A percentile compares a stretch with the other conserved stretches of the same genome.
Conservation (phyloP, 2,797 vertebrate genomes). For the Clarias platycephalus region DNA sequence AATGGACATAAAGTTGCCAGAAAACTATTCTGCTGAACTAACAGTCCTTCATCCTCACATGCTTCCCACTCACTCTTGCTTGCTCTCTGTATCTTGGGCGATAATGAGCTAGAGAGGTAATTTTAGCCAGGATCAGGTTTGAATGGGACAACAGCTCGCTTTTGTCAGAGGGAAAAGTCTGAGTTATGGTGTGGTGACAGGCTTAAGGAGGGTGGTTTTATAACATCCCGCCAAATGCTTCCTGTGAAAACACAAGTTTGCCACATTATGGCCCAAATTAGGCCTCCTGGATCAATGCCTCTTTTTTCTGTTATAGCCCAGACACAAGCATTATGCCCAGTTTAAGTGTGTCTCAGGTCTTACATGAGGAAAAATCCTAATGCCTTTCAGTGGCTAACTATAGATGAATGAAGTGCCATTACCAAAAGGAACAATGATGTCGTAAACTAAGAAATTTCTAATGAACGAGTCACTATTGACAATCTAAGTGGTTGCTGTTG, state of each 20-base stretch:
- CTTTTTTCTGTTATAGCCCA: conserved; percentile 21
- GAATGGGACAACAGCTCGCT: conserved; percentile 42
- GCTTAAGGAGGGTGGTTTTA: conserved; percentile 60
- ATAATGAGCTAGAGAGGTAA: conserved; percentile 66
- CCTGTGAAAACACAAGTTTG: conserved; percentile 62
- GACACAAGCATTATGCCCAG: conserved; percentile 9
- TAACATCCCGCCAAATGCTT: conserved; percentile 61
- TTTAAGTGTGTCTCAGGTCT: conserved; percentile 7
- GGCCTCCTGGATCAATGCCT: conserved; percentile 42
- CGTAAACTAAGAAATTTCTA: conserved; percentile 4
- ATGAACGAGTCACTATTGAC: neutral
- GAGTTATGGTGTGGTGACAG: conserved; percentile 68
- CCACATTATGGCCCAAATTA: conserved; percentile 49
- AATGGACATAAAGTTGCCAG: conserved; percentile 41
- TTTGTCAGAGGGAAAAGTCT: conserved; percentile 54
- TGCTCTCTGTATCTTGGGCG: conserved; percentile 44
- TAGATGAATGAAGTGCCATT: conserved; percentile 11
- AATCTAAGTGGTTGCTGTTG: neutral
- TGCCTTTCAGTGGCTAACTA: neutral
- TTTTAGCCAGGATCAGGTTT: conserved; percentile 59
- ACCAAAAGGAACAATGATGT: conserved; percentile 21
- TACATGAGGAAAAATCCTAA: conserved; percentile 12
- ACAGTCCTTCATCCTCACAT: conserved; percentile 38
- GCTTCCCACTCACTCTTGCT: conserved; percentile 57
- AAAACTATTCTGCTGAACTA: conserved; percentile 49